Conservation (phyloP, 1,140 invertebrate species). For the Pseudoatta argentina region DNA sequence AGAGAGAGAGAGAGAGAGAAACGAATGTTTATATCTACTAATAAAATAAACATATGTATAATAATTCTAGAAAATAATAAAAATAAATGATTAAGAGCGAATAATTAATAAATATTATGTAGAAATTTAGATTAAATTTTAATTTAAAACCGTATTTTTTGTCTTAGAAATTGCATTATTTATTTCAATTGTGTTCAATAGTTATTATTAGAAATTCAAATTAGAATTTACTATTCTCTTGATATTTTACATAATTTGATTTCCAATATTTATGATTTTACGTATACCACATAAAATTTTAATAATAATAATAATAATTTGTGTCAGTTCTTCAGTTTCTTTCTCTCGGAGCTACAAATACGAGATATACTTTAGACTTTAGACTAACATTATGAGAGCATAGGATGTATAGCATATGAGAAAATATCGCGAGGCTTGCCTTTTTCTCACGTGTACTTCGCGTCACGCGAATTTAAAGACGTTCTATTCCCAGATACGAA, state of each 20-base stretch:
- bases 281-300: background rate
- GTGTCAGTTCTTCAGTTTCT: background rate
- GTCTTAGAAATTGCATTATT: background rate
- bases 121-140: background rate
- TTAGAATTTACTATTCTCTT: background rate
- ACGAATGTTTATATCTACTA: background rate
- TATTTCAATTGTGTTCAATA: background rate
- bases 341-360: background rate
- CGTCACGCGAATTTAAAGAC: conserved; percentile 72
- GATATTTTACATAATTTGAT: background rate
- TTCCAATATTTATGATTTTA: background rate
- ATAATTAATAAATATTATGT: background rate
- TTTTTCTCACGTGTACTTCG: conserved; percentile 73
- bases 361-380: background rate
- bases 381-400: conserved; percentile 40
- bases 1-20: no score
- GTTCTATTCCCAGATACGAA: conserved; percentile 71
- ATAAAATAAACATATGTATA: background rate
- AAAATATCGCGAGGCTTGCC: conserved; percentile 62
- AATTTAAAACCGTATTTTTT: background rate
- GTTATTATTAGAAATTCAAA: background rate
- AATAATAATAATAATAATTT: no score
- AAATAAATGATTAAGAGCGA: background rate
- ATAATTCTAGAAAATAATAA: background rate
- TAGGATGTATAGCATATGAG: conserved; percentile 52